phyloP scores from a whole-genome alignment of 2,797 vertebrate genomes.

The Pterois miles region DNA sequence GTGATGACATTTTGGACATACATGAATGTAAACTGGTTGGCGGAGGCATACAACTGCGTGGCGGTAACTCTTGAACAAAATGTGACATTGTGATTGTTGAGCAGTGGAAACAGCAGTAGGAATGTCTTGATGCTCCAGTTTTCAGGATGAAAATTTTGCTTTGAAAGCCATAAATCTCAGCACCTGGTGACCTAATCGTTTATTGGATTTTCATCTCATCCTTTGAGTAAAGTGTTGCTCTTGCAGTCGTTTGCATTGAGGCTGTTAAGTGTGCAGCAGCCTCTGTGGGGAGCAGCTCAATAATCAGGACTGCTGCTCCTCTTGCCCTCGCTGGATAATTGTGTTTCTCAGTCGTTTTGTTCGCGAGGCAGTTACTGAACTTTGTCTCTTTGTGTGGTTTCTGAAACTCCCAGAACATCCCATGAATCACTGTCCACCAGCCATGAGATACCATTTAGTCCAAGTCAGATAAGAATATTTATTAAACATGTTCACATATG shows the following conservation, averaged over 20 bases:
- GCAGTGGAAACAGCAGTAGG: neutral
- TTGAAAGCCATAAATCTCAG: neutral
- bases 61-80: no score
- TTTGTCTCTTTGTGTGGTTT: neutral
- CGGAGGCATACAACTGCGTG: no score
- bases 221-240: neutral
- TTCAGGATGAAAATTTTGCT: neutral
- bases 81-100: no score
- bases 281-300: neutral
- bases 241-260: neutral
- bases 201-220: neutral
- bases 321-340: neutral
- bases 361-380: neutral
- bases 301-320: neutral
- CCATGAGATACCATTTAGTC: neutral
- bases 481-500: constrained; percentile 17
- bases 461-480: neutral
- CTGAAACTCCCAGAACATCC: neutral
- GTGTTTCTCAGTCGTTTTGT: neutral
- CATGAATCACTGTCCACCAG: neutral
- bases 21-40: no score
- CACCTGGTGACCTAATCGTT: neutral
- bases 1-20: no score
- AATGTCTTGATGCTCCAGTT: neutral
- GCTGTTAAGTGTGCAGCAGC: neutral